Conservation (phyloP, 2,888 invertebrate species). For the Agrypnus murinus region DNA sequence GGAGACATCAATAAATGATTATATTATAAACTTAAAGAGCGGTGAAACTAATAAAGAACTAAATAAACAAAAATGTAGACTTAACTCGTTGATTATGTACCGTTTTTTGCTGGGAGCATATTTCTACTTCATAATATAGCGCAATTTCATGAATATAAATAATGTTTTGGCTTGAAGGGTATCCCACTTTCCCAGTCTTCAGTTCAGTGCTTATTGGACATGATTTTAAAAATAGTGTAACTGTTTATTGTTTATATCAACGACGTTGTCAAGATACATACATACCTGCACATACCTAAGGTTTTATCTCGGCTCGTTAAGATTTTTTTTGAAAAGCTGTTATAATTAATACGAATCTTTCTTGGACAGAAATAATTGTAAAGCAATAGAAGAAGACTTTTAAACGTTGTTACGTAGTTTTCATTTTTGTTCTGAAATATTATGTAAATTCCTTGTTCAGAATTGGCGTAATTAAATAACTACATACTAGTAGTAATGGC, state of each 20-base stretch:
- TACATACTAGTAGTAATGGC: too few relatives aligned
- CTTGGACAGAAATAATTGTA: not conserved
- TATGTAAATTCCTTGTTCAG: too few relatives aligned
- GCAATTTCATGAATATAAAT: conserved; percentile 10
- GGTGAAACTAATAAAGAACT: not conserved
- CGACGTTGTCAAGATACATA: too few relatives aligned
- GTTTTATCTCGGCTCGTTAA: too few relatives aligned
- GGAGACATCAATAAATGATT: not conserved
- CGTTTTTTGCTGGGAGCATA: not conserved
- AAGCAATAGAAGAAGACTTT: too few relatives aligned
- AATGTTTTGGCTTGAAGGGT: conserved; percentile 5
- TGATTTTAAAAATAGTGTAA: not conserved
- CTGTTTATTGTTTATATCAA: not conserved
- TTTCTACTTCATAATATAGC: conserved; percentile 4
- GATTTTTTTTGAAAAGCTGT: not conserved
- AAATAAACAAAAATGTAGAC: conserved; percentile 4
- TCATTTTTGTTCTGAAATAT: too few relatives aligned
- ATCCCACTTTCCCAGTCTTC: conserved; percentile 3
- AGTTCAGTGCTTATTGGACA: not conserved
- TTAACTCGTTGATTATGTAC: not conserved
- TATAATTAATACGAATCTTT: not conserved
- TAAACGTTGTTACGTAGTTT: too few relatives aligned
- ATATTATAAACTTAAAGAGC: not conserved
- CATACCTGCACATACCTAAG: too few relatives aligned
- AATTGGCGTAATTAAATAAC: too few relatives aligned